Evolutionary conservation across 92 coral and sea anemone species (phyloP).

Genomic region (Siderastrea radians): DNA sequence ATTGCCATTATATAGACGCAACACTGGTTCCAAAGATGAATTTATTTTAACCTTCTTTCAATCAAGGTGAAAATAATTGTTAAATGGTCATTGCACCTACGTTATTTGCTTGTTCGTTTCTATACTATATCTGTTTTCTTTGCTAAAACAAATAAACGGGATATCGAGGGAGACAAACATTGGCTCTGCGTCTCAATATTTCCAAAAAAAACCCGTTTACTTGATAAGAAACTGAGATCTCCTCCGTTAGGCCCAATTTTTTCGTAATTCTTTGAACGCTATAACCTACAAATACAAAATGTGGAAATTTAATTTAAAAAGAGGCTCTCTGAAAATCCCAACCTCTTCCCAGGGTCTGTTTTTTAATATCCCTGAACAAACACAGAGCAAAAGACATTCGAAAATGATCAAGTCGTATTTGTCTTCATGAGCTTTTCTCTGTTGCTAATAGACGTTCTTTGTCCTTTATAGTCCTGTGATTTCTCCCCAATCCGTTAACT

Average conservation of each 20-base stretch:
- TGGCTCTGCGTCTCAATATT: too few species aligned
- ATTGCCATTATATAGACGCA: too few species aligned
- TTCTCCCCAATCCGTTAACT: conserved; percentile 6
- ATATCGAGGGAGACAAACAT: too few species aligned
- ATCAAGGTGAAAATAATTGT: neutral
- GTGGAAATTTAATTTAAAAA: neutral
- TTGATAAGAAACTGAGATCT: neutral
- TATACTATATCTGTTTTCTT: too few species aligned
- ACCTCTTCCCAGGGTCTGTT: too few species aligned
- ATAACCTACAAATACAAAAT: conserved; percentile 18
- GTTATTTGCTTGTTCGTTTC: too few species aligned
- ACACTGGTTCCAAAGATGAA: too few species aligned
- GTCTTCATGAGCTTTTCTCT: neutral
- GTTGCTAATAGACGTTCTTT: neutral
- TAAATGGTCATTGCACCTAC: too few species aligned
- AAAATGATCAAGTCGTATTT: neutral
- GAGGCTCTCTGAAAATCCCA: neutral
- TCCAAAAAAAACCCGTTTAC: too few species aligned
- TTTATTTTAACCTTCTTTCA: too few species aligned
- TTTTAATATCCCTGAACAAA: neutral
- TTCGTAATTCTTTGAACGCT: neutral
- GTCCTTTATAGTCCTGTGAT: neutral
- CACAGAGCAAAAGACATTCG: neutral
- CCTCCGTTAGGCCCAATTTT: neutral
- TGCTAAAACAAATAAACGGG: too few species aligned